Conservation (phyloP, 2,888 invertebrate genomes). For the Platycheirus rosarum region DNA sequence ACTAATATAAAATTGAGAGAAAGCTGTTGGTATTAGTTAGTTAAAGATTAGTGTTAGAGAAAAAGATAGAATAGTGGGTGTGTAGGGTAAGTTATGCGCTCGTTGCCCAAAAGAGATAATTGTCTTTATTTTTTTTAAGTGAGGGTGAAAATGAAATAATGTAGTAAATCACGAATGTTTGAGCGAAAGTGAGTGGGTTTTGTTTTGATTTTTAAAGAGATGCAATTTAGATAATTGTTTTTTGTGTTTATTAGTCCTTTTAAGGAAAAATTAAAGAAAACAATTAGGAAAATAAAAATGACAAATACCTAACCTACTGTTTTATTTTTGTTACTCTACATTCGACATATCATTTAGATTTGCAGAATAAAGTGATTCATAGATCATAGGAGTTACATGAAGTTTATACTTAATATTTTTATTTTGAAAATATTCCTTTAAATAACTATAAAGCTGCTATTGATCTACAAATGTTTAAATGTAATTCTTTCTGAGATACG, state of each 20-base stretch:
- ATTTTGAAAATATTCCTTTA: no score
- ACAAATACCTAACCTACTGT: no score
- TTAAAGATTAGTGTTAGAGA: constrained; percentile 39
- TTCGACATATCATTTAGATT: no score
- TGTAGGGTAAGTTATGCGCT: constrained; percentile 56
- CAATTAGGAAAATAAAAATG: no score
- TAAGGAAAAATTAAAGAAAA: neutral
- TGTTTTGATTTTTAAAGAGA: constrained; percentile 18
- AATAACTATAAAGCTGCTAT: no score
- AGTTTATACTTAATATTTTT: no score
- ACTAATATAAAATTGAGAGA: constrained; percentile 9
- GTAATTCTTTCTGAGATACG: no score
- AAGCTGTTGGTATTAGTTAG: constrained; percentile 13
- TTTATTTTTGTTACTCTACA: no score
- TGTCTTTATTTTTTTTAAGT: constrained; percentile 6
- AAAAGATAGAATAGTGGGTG: neutral
- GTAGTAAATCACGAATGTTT: constrained; percentile 14
- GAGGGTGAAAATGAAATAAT: neutral
- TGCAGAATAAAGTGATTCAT: no score
- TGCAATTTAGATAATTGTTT: constrained; percentile 48
- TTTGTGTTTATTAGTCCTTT: constrained; percentile 30
- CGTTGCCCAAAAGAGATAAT: neutral
- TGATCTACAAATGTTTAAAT: no score
- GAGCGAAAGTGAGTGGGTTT: neutral
- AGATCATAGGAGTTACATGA: no score